phyloP scores from a whole-genome alignment of 1,140 invertebrate species.

The Pseudomyrmex cubaensis region DNA sequence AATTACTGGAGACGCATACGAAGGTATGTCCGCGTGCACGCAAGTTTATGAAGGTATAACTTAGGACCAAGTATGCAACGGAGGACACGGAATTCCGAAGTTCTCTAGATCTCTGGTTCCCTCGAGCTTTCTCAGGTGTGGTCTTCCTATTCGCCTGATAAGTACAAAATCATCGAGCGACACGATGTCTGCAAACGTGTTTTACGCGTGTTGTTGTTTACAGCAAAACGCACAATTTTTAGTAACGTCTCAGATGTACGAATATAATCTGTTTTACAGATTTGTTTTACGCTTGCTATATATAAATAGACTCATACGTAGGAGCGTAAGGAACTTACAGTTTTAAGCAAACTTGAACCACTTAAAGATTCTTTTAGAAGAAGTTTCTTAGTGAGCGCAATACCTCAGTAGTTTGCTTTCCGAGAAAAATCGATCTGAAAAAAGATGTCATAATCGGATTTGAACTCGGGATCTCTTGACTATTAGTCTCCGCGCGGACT shows the following conservation, averaged over 20 bases:
- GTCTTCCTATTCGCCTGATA: background rate
- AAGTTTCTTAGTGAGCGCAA: too few species aligned
- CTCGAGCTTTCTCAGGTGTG: background rate
- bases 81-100: constrained; percentile 67
- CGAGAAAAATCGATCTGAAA: too few species aligned
- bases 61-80: constrained; percentile 76
- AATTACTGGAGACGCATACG: constrained; percentile 66
- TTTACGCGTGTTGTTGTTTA: background rate
- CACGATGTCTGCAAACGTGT: constrained; percentile 13
- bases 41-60: constrained; percentile 79
- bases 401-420: too few species aligned
- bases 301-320: too few species aligned
- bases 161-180: background rate
- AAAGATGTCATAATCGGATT: too few species aligned
- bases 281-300: too few species aligned
- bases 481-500: too few species aligned
- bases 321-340: too few species aligned
- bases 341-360: too few species aligned
- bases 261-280: background rate
- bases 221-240: constrained; percentile 29
- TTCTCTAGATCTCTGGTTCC: constrained; percentile 32
- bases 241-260: background rate
- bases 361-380: too few species aligned
- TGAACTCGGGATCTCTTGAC: too few species aligned
- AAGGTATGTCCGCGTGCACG: constrained; percentile 68